phyloP scores from a whole-genome alignment of 2,113 vertebrate genomes.

The Saccopteryx bilineata region DNA sequence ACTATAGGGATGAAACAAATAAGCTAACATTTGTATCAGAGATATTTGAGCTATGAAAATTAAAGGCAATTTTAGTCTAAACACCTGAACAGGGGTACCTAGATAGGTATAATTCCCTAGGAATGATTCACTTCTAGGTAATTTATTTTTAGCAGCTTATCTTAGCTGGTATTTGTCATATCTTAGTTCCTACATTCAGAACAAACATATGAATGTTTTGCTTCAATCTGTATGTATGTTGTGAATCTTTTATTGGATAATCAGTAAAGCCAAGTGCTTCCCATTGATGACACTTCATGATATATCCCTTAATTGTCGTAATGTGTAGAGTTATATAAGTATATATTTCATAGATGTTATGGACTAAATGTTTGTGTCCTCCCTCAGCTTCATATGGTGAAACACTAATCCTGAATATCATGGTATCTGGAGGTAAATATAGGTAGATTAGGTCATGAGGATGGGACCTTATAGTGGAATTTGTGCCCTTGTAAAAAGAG shows the following conservation, averaged over 20 bases:
- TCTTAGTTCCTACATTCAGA: not conserved
- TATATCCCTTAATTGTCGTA: constrained; percentile 9
- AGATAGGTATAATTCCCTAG: not conserved
- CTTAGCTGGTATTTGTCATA: not conserved
- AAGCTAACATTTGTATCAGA: not conserved
- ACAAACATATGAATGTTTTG: not conserved
- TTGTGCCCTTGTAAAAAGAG: not conserved
- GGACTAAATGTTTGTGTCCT: not conserved
- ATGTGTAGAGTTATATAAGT: not conserved
- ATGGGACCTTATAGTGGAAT: not conserved
- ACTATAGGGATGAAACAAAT: not conserved
- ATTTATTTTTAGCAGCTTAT: not conserved
- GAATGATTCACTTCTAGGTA: not conserved
- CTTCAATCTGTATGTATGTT: not conserved
- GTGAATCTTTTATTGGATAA: constrained; percentile 1
- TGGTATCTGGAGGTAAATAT: not conserved
- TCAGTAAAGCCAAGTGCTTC: not conserved
- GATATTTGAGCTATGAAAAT: not conserved
- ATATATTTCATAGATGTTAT: not conserved
- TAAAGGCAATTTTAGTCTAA: not conserved
- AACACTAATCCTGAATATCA: not conserved
- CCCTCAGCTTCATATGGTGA: not conserved
- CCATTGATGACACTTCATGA: not conserved
- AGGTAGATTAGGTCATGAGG: not conserved
- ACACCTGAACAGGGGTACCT: not conserved